Percentiles rank a stretch among this genome's conserved stretches.
These are phyloP conservation scores for Lepidothrix coronata DNA, from an alignment of 2,113 vertebrate genomes.

Conservation along the genomic window DNA sequence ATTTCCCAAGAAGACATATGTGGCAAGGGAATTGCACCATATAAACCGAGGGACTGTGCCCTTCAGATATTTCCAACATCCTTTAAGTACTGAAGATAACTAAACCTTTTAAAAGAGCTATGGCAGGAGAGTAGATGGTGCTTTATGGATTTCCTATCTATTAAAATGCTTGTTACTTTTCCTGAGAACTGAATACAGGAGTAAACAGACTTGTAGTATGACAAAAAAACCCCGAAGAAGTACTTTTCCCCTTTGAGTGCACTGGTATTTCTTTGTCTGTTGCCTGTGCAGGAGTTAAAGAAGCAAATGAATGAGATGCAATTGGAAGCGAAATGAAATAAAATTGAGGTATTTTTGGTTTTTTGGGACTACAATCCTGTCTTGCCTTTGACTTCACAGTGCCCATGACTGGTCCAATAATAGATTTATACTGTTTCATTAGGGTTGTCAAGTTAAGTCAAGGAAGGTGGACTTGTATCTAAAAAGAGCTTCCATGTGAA, in stretches of 20 bases:
- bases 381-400: not conserved
- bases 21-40: not conserved
- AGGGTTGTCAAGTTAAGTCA: constrained; percentile 24
- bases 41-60: not conserved
- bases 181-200: not conserved
- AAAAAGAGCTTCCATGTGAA: not conserved
- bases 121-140: not conserved
- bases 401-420: not conserved
- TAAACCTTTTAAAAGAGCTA: not conserved
- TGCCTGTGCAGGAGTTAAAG: not conserved
- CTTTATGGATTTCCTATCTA: not conserved
- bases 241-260: not conserved
- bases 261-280: not conserved
- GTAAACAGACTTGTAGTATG: not conserved
- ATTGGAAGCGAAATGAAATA: not conserved
- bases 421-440: constrained; percentile 3
- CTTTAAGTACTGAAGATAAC: not conserved
- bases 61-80: not conserved
- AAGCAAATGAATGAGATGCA: not conserved
- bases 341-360: not conserved
- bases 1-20: not conserved
- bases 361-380: not conserved
- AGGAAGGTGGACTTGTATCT: not conserved
- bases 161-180: not conserved
- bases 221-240: not conserved